Percentiles rank a stretch among this genome's conserved stretches.
Evolutionary conservation across 2,888 invertebrate species (phyloP).

Genomic region (Nemurella pictetii): DNA sequence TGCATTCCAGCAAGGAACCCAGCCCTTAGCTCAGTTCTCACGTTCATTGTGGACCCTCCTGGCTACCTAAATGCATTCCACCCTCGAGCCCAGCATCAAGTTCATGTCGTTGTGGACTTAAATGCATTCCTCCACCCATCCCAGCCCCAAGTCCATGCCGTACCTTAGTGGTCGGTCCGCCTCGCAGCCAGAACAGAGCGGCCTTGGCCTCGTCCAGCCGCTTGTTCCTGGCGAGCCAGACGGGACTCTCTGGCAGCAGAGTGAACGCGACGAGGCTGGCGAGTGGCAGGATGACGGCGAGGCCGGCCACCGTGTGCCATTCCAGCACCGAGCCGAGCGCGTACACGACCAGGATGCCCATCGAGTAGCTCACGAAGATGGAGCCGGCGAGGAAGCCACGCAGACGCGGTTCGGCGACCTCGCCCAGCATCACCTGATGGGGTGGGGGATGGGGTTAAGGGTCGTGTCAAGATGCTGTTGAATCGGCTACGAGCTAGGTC

Average conservation of each 20-base stretch:
- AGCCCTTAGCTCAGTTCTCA: no score
- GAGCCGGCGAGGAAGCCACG: conserved; percentile 71
- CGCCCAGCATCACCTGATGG: conserved; percentile 72
- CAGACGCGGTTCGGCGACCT: conserved; percentile 72
- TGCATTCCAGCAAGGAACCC: no score
- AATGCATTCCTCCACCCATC: not conserved
- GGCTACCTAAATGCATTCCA: not conserved
- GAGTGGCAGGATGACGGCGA: conserved; percentile 62
- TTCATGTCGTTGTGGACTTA: not conserved
- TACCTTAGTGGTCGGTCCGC: conserved; percentile 38
- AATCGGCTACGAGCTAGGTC: not conserved
- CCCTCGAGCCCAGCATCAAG: not conserved
- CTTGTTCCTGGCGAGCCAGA: conserved; percentile 69
- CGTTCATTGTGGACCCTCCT: no score
- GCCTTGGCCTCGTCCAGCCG: conserved; percentile 58
- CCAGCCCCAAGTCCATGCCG: not conserved
- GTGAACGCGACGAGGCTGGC: conserved; percentile 64
- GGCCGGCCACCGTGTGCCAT: conserved; percentile 72
- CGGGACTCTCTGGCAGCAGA: conserved; percentile 74
- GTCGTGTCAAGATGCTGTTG: not conserved
- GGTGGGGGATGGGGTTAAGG: conserved; percentile 42
- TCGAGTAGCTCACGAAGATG: conserved; percentile 72
- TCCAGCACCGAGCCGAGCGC: conserved; percentile 67
- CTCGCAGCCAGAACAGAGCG: conserved; percentile 58
- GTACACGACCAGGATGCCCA: conserved; percentile 75